Evolutionary conservation across 1,140 invertebrate species (phyloP), one percentile per base, ranked within the genome.

Genomic region (Heliconius hermathena): DNA sequence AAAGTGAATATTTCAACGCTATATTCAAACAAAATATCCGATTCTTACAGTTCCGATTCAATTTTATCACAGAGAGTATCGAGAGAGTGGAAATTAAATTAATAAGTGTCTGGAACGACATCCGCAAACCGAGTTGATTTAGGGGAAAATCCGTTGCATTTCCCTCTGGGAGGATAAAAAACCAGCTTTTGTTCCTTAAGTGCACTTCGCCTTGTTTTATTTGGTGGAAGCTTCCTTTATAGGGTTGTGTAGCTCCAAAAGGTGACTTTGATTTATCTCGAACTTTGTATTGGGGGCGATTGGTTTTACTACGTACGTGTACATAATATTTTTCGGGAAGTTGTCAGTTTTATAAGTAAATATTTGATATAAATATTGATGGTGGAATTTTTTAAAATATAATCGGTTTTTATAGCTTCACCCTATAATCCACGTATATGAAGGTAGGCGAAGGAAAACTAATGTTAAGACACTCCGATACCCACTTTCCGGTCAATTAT

Each of bases 141-240:
- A 73, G 72, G 41, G 72, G 36, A 46, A 73, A 73, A 73, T 16
- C 41, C 72, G 22, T 73, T 73, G 46, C 72, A 73, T 73, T 73
- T 22, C 36, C 71, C 6, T n/a, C 38, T 52, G 49, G 72, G 20
- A 73, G 72, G 72, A 29, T 66, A 66, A 29, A 66, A 73, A 73
- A 73, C 13, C 46, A 46, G 72, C 41, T 73, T 46, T 73, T 73
- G n/a, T 46, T 73, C n/a, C 72, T 41, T 46, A 73, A 73, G 72
- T 73, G 72, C 72, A 66, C 60, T 66, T 26, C 60, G 26, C n/a
- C 22, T 29, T 66, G 26, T 29, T 66, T 57, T 57, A 57, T 57
- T 57, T 57, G 54, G 54, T 22, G 33, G 33, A 36, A 36, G 54
- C 54, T 57, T 9, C n/a, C 54, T 22, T 57, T 66, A 57, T 57